Evolutionary conservation across 2,888 invertebrate species (phyloP).

Genomic region (Standfussiana lucernea): DNA sequence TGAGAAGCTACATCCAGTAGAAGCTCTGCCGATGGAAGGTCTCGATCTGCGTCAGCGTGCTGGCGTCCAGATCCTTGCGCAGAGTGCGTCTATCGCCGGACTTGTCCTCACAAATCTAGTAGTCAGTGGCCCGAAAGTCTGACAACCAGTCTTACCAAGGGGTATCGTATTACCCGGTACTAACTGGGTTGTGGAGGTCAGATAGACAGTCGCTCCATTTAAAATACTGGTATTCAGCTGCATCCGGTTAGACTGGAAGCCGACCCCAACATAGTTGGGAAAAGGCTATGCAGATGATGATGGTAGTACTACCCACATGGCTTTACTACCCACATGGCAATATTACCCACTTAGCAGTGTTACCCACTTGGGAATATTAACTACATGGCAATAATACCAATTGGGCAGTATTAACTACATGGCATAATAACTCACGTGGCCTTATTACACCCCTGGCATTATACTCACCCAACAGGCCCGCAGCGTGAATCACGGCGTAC

Average conservation of each 20-base stretch:
- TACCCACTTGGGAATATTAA: background rate
- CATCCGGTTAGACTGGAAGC: too few species aligned
- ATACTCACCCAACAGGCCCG: background rate
- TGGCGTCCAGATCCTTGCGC: conserved; percentile 98
- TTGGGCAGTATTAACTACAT: background rate
- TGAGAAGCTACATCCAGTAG: conserved; percentile 98
- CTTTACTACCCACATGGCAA: background rate
- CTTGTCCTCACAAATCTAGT: too few species aligned
- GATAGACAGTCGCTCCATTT: too few species aligned
- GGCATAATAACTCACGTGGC: background rate
- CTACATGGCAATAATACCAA: background rate
- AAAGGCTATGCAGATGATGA: too few species aligned
- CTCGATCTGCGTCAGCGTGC: conserved; percentile 97
- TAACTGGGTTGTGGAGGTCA: too few species aligned
- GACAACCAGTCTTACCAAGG: too few species aligned
- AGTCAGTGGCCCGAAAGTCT: too few species aligned
- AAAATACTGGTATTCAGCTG: too few species aligned
- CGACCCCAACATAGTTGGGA: too few species aligned
- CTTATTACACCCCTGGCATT: background rate
- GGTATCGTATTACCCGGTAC: too few species aligned
- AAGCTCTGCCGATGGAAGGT: conserved; percentile 98
- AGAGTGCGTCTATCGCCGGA: conserved; percentile 98
- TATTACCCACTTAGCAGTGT: background rate
- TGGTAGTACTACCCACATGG: too few species aligned
- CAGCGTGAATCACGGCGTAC: background rate